A percentile compares a stretch with the other conserved stretches of the same genome.
Conservation (phyloP, 2,888 invertebrate species). For the Belgica antarctica region DNA sequence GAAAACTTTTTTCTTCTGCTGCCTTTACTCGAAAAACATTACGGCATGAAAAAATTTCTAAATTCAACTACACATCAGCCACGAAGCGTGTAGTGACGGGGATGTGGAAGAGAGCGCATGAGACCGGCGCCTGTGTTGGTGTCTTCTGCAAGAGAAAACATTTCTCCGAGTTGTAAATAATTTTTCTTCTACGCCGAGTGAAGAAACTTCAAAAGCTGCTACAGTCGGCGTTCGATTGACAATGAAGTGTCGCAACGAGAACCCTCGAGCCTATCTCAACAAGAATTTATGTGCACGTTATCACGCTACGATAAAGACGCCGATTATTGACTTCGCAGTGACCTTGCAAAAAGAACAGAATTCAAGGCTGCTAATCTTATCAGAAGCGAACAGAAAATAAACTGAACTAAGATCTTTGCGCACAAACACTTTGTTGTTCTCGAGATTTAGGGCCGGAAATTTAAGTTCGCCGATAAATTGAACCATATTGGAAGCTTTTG, state of each 20-base stretch:
- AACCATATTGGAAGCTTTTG: not conserved
- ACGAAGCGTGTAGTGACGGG: not conserved
- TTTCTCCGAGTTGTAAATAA: slow-evolving; percentile 15
- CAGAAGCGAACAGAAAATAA: too few species aligned
- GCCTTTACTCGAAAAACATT: slow-evolving; percentile 29
- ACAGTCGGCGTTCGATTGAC: slow-evolving; percentile 3
- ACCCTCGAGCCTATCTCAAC: not conserved
- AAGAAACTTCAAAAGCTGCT: not conserved
- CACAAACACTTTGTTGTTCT: not conserved
- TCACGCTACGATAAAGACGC: not conserved
- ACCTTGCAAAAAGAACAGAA: not conserved
- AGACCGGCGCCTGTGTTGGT: not conserved
- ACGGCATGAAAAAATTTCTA: slow-evolving; percentile 26
- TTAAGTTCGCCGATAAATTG: not conserved
- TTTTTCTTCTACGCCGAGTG: slow-evolving; percentile 15
- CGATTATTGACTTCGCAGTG: not conserved
- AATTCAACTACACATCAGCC: slow-evolving; percentile 16
- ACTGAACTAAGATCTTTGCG: too few species aligned
- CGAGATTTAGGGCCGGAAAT: too few species aligned
- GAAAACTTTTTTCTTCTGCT: slow-evolving; percentile 36
- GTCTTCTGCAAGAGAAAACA: slow-evolving; percentile 8
- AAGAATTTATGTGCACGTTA: slow-evolving; percentile 10
- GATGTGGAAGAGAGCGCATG: not conserved
- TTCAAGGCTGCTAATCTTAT: not conserved
- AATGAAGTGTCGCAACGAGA: too few species aligned